Percentiles rank a stretch among this genome's conserved stretches.
Conservation (phyloP, 2,113 vertebrate genomes). For the Microcebus ravelobensis region DNA sequence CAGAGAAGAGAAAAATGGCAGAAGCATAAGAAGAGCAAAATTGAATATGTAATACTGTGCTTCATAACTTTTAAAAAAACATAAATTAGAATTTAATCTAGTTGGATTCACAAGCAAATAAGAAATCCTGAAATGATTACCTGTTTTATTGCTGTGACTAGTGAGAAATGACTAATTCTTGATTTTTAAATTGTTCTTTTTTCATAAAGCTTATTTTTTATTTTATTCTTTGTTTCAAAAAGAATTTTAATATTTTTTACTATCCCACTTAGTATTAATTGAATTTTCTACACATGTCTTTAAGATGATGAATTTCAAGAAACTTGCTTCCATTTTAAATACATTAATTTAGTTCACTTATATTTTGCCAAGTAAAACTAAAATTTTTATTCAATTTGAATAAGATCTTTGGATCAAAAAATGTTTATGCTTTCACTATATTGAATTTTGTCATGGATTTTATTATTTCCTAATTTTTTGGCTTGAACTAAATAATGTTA, state of each 20-base stretch:
- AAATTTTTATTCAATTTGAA: constrained; percentile 5
- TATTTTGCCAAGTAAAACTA: not conserved
- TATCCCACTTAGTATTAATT: not conserved
- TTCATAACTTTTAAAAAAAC: not conserved
- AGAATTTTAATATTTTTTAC: constrained; percentile 20
- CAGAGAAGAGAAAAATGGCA: not conserved
- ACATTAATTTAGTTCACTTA: constrained; percentile 13
- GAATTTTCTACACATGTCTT: constrained; percentile 29
- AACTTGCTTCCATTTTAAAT: not conserved
- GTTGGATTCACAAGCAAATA: not conserved
- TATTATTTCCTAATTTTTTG: not conserved
- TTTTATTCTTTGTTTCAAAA: constrained; percentile 4
- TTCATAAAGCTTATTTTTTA: not conserved
- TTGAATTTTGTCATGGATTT: constrained; percentile 14
- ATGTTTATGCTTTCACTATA: not conserved
- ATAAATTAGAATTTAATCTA: not conserved
- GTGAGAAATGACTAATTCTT: constrained; percentile 2
- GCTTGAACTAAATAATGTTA: not conserved
- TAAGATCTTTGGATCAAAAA: not conserved
- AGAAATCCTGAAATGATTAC: constrained; percentile 32
- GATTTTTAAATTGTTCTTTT: constrained; percentile 16
- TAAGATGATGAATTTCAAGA: constrained; percentile 34
- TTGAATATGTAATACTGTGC: not conserved
- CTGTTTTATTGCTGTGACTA: not conserved
- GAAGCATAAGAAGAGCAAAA: not conserved